Conservation (phyloP, 2,888 invertebrate genomes). For the Tiphia femorata region DNA sequence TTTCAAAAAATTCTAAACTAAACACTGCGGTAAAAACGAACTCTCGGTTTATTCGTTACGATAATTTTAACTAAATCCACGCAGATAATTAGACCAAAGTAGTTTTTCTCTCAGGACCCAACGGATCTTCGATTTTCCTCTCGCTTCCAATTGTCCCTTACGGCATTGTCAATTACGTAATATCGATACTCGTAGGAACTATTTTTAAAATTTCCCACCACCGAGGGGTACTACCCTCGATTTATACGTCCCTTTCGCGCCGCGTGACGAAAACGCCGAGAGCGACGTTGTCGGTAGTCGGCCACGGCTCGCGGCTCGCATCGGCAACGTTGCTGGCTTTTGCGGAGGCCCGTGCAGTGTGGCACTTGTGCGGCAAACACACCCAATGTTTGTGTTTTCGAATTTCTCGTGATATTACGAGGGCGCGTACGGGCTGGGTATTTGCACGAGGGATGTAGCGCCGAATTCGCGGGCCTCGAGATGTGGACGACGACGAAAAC, state of each 20-base stretch:
- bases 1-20: too few species aligned
- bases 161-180: too few species aligned
- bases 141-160: too few species aligned
- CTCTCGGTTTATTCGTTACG: too few species aligned
- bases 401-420: conserved; percentile 51
- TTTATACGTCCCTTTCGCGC: conserved; percentile 15
- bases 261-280: conserved; percentile 35
- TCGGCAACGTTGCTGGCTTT: conserved; percentile 51
- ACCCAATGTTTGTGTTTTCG: conserved; percentile 66
- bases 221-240: too few species aligned
- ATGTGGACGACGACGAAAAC: conserved; percentile 84
- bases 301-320: conserved; percentile 32
- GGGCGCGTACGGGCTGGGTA: conserved; percentile 29
- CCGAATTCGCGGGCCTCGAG: conserved; percentile 37
- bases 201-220: too few species aligned
- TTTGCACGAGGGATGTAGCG: conserved; percentile 52
- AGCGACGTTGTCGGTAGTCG: conserved; percentile 42
- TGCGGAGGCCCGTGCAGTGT: conserved; percentile 36
- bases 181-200: too few species aligned
- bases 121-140: too few species aligned
- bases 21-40: too few species aligned
- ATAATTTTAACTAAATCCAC: too few species aligned
- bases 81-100: too few species aligned
- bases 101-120: too few species aligned
- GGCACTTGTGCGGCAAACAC: conserved; percentile 59